Evolutionary conservation across 2,797 vertebrate species (phyloP), one percentile per base, ranked within the genome.

Genomic region (Enteromius afrohamiltoni): DNA sequence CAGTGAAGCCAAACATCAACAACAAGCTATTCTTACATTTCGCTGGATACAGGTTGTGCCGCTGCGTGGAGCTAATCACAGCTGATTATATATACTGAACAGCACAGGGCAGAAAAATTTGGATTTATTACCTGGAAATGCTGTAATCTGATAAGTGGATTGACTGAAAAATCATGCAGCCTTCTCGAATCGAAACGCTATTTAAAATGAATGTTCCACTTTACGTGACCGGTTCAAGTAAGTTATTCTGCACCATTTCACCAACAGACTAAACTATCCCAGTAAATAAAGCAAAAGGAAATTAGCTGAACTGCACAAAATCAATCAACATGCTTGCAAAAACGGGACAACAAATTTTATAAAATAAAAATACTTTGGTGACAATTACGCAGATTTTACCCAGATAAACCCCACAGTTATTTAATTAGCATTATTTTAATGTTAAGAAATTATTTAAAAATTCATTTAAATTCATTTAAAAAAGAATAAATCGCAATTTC

Each of bases 1-100:
- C 10, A 26, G 19, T 9, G 60, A 31, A 47, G 58, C 14, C 45
- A 78, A 62, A 21, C 60, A 78, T 64, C 58, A 78, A n/a, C 34
- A 42, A 40, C 53, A 71, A 80, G 23, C 29, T 68, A 40, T 49
- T 53, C 77, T 68, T 49, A 73, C 29, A 70, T 13, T 10, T 42
- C 19, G 40, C 31, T 23, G 11, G 8, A 81, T 11, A 49, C 53
- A 13, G 29, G 26, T 34, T 37, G 23, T 23, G 21, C 34, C 7
- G 31, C 64, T 13, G 31, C 6, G 11, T 37, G n/a, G 14, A 40
- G 49, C 65, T 42, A 2, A 79, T 53, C 77, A 55, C 71, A 23
- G 11, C 11, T 31, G 13, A n/a, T 74, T 55, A 79, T 10, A 40
- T 8, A 55, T 42, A 55, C 11, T 40, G 67, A 80, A 62, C 37